Conservation (phyloP, 2,888 invertebrate species). For the Resseliella maxima region DNA sequence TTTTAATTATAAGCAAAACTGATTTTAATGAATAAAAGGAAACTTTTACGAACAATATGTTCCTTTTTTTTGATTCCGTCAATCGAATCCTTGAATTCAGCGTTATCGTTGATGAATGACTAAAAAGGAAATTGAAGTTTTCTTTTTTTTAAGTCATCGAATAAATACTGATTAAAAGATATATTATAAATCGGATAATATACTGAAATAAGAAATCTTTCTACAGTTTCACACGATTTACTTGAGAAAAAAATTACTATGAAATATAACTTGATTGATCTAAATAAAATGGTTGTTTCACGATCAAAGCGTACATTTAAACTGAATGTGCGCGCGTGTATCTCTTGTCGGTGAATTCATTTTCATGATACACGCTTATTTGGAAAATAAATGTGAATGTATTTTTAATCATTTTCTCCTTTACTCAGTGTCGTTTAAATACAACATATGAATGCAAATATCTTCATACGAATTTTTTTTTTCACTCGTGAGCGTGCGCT, state of each 20-base stretch:
- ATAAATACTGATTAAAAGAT: too few species aligned
- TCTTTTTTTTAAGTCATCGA: too few species aligned
- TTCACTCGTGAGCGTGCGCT: neutral
- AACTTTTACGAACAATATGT: too few species aligned
- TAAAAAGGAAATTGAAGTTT: neutral
- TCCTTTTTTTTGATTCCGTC: too few species aligned
- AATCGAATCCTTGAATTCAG: too few species aligned
- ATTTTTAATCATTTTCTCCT: constrained; percentile 45
- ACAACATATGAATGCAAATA: neutral
- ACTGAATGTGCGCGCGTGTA: neutral
- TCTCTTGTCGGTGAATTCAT: neutral
- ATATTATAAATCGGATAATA: too few species aligned
- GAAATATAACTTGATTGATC: neutral
- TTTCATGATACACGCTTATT: neutral
- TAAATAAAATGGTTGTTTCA: neutral
- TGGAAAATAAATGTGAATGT: constrained; percentile 9
- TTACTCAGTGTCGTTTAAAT: neutral
- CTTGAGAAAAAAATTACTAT: neutral
- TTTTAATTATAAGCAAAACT: too few species aligned
- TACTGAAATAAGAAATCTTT: neutral
- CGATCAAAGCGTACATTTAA: constrained; percentile 25
- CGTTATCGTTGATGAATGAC: too few species aligned
- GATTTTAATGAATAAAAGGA: too few species aligned
- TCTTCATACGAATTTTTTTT: neutral
- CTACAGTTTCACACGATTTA: neutral